Conservation (phyloP, 2,888 invertebrate genomes). For the Clostera curtula region DNA sequence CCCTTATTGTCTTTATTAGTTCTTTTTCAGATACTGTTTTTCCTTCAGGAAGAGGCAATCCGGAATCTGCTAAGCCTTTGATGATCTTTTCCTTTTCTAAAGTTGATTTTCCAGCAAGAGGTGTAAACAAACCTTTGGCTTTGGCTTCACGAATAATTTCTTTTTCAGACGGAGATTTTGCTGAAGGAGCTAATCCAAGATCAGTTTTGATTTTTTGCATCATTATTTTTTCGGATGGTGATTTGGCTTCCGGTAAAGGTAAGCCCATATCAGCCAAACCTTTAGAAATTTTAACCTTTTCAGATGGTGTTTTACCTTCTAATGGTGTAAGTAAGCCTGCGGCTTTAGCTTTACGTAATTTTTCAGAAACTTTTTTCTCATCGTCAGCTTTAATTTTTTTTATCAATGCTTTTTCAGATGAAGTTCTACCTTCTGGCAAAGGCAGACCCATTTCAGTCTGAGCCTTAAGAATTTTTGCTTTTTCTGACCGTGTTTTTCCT, state of each 20-base stretch:
- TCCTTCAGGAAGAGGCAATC: conserved; percentile 38
- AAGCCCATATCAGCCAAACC: conserved; percentile 20
- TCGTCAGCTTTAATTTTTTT: conserved; percentile 6
- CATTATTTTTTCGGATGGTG: conserved; percentile 16
- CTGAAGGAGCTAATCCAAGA: conserved; percentile 24
- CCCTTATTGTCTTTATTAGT: conserved; percentile 28
- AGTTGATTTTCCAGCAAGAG: conserved; percentile 30
- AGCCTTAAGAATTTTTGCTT: conserved; percentile 25
- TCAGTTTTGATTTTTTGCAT: conserved; percentile 19
- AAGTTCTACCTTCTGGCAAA: conserved; percentile 25
- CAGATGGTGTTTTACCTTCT: conserved; percentile 20
- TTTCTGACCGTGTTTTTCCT: conserved; percentile 23
- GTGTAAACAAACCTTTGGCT: conserved; percentile 33
- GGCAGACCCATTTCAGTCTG: conserved; percentile 21
- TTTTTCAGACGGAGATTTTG: conserved; percentile 29
- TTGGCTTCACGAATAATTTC: conserved; percentile 29
- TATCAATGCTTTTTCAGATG: conserved; percentile 28
- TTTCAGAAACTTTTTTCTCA: conserved; percentile 13
- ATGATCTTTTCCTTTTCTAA: conserved; percentile 35
- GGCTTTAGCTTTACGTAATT: conserved; percentile 23
- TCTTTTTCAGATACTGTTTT: conserved; percentile 36
- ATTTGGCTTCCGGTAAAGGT: conserved; percentile 29
- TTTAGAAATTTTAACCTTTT: conserved; percentile 28
- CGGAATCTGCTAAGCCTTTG: conserved; percentile 31
- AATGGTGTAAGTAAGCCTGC: conserved; percentile 26